Conservation (phyloP, 2,113 vertebrate genomes). For the Mellivora capensis region DNA sequence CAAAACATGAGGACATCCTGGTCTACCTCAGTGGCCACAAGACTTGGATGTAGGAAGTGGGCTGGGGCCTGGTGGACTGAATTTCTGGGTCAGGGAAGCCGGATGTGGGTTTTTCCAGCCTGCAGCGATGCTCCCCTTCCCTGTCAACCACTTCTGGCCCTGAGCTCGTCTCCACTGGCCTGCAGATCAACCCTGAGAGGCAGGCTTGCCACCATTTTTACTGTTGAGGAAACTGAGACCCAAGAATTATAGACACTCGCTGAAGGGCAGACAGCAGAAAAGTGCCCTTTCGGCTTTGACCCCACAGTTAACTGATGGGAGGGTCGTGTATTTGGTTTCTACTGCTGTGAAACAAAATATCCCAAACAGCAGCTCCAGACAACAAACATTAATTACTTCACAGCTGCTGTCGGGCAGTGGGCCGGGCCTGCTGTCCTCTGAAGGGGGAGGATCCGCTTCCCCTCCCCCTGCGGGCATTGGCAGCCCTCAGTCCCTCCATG, state of each 20-base stretch:
- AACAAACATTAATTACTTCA: neutral
- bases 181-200: neutral
- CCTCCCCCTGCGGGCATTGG: neutral
- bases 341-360: neutral
- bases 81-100: neutral
- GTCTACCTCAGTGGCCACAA: neutral
- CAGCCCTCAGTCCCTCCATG: fast-evolving
- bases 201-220: neutral
- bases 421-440: neutral
- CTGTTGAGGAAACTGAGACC: neutral
- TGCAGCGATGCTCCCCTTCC: neutral
- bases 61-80: neutral
- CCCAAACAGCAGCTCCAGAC: neutral
- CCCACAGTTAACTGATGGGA: neutral
- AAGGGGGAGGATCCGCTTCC: neutral
- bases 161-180: neutral
- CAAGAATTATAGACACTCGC: neutral
- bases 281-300: neutral
- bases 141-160: neutral
- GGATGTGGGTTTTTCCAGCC: neutral
- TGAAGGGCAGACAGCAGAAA: neutral
- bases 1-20: neutral
- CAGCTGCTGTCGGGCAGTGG: neutral
- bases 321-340: neutral
- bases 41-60: too few species aligned